Percentiles rank a stretch among this genome's conserved stretches.
These are phyloP conservation scores for Chiridota heheva DNA, from an alignment of 35 echinoderm and acorn worm genomes.

Conservation along the genomic window DNA sequence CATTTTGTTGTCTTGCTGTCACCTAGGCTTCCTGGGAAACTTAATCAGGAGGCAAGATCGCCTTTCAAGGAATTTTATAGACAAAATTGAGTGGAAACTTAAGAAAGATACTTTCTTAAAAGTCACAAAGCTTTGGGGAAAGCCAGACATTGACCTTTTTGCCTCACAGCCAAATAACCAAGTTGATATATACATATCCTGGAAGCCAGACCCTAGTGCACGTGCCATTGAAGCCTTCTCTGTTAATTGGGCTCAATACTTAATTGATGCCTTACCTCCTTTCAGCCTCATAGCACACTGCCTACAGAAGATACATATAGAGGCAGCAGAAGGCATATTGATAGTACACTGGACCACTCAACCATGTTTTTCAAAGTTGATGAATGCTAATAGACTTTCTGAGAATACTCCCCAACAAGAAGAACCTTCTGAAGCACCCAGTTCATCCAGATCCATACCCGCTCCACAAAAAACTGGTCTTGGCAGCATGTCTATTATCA, in stretches of 20 bases:
- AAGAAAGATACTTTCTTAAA: neutral
- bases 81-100: constrained; percentile 13
- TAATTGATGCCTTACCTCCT: constrained; percentile 42
- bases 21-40: neutral
- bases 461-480: neutral
- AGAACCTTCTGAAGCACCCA: neutral
- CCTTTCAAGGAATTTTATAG: constrained; percentile 1
- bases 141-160: constrained; percentile 28
- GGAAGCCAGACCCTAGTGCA: neutral
- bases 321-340: constrained; percentile 31
- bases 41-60: constrained; percentile 1
- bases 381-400: constrained; percentile 20
- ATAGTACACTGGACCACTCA: constrained; percentile 33
- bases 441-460: constrained; percentile 25
- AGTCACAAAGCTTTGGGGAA: neutral
- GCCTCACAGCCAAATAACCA: constrained; percentile 24
- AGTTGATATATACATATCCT: constrained; percentile 9
- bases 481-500: constrained; percentile 54
- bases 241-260: neutral
- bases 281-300: constrained; percentile 28
- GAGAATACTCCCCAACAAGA: neutral
- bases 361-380: constrained; percentile 21
- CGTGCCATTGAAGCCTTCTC: neutral
- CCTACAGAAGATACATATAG: constrained; percentile 13
- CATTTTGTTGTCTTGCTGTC: neutral